Percentiles rank a stretch among this genome's conserved stretches.
phyloP scores from a whole-genome alignment of 92 coral and sea anemone genomes.

The Meandrina meandrites region DNA sequence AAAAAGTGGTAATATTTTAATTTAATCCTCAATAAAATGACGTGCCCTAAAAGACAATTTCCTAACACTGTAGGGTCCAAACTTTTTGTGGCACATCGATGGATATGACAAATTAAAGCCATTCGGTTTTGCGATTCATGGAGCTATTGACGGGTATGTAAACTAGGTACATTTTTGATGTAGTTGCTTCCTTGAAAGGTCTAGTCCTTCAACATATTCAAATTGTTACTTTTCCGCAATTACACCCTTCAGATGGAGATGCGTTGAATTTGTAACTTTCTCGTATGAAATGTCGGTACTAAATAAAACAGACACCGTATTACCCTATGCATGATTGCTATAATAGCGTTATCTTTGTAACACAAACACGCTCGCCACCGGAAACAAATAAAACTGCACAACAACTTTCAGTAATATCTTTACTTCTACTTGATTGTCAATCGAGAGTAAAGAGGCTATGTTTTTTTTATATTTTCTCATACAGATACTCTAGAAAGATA shows the following conservation, averaged over 20 bases:
- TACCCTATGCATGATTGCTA: not conserved
- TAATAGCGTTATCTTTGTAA: not conserved
- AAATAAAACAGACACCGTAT: not conserved
- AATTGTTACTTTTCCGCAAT: not conserved
- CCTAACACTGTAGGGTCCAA: conserved; percentile 31
- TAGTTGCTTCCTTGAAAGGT: not conserved
- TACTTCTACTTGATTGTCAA: not conserved
- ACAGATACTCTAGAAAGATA: conserved; percentile 48
- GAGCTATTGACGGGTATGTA: conserved; percentile 45
- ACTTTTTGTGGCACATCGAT: conserved; percentile 38
- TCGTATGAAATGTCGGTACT: not conserved
- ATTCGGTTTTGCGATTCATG: conserved; percentile 41
- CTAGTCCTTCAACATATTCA: not conserved
- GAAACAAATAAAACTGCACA: not conserved
- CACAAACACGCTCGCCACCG: not conserved
- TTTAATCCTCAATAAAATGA: not conserved
- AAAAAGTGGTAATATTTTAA: not conserved
- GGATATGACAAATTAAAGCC: conserved; percentile 23
- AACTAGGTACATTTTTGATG: not conserved
- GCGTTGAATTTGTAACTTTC: conserved; percentile 7
- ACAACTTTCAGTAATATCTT: not conserved
- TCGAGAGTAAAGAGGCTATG: conserved; percentile 8
- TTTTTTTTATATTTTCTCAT: no score
- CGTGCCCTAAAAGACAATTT: not conserved
- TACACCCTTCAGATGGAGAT: no score